phyloP scores from a whole-genome alignment of 2,113 vertebrate species.

The Pelodiscus sinensis region DNA sequence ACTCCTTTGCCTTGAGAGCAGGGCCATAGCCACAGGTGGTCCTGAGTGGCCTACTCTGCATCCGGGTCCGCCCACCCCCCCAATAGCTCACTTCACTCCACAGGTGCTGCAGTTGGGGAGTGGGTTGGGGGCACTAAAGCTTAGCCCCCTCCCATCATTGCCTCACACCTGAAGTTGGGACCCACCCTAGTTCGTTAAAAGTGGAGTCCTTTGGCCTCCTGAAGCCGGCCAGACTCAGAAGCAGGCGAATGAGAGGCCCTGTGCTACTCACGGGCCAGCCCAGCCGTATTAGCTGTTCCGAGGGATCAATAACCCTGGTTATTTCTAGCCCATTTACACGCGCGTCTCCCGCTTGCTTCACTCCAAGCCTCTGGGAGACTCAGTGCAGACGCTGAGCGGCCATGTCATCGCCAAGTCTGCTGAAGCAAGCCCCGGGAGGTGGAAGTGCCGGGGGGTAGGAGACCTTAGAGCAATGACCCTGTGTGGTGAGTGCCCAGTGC shows the following conservation, averaged over 20 bases:
- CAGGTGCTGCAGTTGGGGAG: too few species aligned
- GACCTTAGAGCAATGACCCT: background rate
- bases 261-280: background rate
- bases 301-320: background rate
- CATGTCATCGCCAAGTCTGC: background rate
- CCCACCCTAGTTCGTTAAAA: background rate
- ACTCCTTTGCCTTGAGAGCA: background rate
- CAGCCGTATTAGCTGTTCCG: background rate
- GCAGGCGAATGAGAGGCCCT: rapidly evolving
- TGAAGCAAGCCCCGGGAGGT: background rate
- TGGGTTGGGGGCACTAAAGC: too few species aligned
- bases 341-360: background rate
- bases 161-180: too few species aligned
- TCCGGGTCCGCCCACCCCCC: too few species aligned
- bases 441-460: background rate
- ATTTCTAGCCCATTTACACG: background rate
- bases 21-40: too few species aligned
- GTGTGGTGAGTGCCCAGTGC: background rate
- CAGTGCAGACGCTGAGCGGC: background rate
- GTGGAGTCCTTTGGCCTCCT: background rate
- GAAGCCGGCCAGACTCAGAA: background rate
- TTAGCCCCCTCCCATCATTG: too few species aligned
- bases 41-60: too few species aligned
- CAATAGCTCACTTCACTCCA: too few species aligned
- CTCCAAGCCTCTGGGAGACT: too few species aligned